Base-by-base conservation (phyloP, 2,113 vertebrate species). In the Abramis brama region DNA sequence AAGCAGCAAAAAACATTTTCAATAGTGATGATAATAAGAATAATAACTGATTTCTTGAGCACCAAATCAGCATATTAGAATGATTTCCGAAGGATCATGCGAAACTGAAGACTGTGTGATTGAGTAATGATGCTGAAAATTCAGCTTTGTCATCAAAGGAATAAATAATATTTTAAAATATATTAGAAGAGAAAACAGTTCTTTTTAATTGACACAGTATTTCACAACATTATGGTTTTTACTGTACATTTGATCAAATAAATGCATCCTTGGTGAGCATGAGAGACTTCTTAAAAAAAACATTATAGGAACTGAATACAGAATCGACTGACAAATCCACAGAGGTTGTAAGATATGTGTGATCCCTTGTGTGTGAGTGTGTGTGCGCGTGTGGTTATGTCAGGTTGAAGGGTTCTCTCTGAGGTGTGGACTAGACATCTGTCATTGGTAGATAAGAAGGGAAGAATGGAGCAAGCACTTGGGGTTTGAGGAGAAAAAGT, bases 361-460 rank as follows among this genome's bases (percentile, higher is more conserved):
- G 43, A 33, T 50, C 60, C 25, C 60, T 5, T 79, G 78, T 60
- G 60, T 39, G 45, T 0, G 33, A 33, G 33, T 36, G 80, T 70
- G 25, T 70, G 80, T 43, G 83, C 15, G 43, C 23, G 66, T 45
- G 77, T 36, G 71, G 17, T 21, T 82, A 52, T 55, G 82, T 83
- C 68, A 73, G 68, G 68, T 47, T 59, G 27, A 73, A 73, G 82
- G 13, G 81, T 33, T 74, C 52, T 83, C 66, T 83, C 21, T 52
- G 33, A 83, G 68, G 50, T 71, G 6, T 0, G 3, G 30, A 25
- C 68, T 43, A 59, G 64, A 73, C 68, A 59, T 73, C 78, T 85
- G 83, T 85, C 70, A 76, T 33, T 13, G 15, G 70, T 57, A 73
- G 83, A 87, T 87, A 87, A 84, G 86, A 70, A 68, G 59, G 73